A percentile compares a stretch with the other conserved stretches of the same genome.
These are phyloP conservation scores for Ophraella communa DNA, from an alignment of 2,888 invertebrate species.

Conservation along the genomic window DNA sequence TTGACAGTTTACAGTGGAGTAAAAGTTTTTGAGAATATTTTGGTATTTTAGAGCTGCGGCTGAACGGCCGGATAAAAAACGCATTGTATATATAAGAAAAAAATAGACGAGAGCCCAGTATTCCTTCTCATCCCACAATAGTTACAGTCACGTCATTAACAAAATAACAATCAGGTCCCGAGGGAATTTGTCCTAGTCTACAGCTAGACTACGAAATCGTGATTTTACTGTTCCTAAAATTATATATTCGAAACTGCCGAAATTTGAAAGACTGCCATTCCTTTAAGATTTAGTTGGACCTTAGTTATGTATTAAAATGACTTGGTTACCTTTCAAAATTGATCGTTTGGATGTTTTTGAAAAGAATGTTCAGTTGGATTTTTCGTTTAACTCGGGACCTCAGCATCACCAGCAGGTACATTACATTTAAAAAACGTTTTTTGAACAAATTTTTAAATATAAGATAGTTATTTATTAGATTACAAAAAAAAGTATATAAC, in stretches of 20 bases:
- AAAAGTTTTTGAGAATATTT: constrained; percentile 35
- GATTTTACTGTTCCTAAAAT: constrained; percentile 61
- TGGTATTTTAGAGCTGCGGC: constrained; percentile 36
- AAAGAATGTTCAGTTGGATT: constrained; percentile 42
- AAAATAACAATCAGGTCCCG: constrained; percentile 47
- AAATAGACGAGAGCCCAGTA: constrained; percentile 46
- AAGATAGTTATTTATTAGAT: constrained; percentile 55
- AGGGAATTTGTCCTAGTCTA: constrained; percentile 53
- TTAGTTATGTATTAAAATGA: constrained; percentile 44
- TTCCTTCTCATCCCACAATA: constrained; percentile 58
- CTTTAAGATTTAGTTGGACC: constrained; percentile 52
- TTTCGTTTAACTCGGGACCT: constrained; percentile 53
- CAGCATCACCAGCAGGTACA: constrained; percentile 54
- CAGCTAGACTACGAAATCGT: constrained; percentile 54
- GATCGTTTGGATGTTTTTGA: constrained; percentile 56
- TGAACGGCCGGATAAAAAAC: constrained; percentile 31
- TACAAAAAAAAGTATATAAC: constrained; percentile 54
- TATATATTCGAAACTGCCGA: constrained; percentile 60
- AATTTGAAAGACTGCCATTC: constrained; percentile 61
- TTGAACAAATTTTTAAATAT: constrained; percentile 48
- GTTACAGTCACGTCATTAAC: constrained; percentile 45
- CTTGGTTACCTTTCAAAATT: constrained; percentile 58
- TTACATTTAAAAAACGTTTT: constrained; percentile 53
- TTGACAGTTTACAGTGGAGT: constrained; percentile 51
- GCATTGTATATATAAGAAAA: constrained; percentile 51